phyloP scores from a whole-genome alignment of 2,797 vertebrate genomes.

The Notolabrus celidotus region DNA sequence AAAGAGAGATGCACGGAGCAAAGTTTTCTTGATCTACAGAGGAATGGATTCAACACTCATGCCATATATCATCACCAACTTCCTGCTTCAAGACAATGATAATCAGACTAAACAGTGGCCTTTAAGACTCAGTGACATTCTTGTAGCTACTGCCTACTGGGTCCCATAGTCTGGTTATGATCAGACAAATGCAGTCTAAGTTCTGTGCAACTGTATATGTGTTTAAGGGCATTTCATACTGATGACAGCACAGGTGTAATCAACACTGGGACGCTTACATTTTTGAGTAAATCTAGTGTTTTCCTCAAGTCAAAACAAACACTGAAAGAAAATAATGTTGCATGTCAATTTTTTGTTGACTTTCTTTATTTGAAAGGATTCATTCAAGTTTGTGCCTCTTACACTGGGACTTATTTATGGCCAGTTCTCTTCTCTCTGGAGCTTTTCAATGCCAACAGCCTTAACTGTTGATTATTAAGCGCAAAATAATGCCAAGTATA shows the following conservation, averaged over 20 bases:
- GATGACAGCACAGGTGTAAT: neutral
- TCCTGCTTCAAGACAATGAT: neutral
- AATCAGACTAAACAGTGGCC: neutral
- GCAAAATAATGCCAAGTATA: neutral
- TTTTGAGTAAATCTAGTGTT: neutral
- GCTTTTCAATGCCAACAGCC: neutral
- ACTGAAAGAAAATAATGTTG: neutral
- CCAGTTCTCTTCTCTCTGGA: neutral
- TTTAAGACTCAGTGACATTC: neutral
- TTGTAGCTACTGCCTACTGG: neutral
- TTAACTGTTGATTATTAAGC: slow-evolving; percentile 10
- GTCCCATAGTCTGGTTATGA: neutral
- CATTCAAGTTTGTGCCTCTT: neutral
- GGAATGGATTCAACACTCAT: neutral
- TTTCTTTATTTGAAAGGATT: neutral
- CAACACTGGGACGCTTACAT: neutral
- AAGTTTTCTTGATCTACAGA: neutral
- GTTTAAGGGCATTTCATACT: neutral
- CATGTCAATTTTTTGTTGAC: neutral
- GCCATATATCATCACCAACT: slow-evolving; percentile 3
- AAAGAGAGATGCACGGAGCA: neutral
- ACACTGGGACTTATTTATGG: neutral
- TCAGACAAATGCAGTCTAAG: neutral
- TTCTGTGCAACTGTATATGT: neutral
- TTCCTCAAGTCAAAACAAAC: slow-evolving; percentile 7